Evolutionary conservation across 2,113 vertebrate genomes (phyloP).

Genomic region (Xenopus borealis): DNA sequence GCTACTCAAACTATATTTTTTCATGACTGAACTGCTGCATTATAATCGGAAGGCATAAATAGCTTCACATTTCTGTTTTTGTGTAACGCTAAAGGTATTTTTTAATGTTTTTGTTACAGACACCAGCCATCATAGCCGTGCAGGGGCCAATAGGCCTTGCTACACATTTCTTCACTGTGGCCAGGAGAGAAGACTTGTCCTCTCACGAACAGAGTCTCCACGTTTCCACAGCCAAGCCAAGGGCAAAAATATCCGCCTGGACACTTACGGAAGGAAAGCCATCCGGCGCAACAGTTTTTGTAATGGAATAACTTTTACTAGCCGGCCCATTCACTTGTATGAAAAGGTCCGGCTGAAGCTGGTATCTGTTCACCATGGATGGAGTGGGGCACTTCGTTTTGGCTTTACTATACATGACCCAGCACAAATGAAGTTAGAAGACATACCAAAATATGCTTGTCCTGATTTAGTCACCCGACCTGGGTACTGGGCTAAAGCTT

Average conservation of each 20-base stretch:
- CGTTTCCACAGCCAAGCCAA: conserved; percentile 94
- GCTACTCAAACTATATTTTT: too few species aligned
- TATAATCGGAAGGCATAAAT: too few species aligned
- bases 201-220: conserved; percentile 73
- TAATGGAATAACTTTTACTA: conserved; percentile 94
- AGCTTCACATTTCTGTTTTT: too few species aligned
- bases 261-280: conserved; percentile 85
- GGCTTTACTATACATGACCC: conserved; percentile 95
- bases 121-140: conserved; percentile 77
- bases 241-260: conserved; percentile 93
- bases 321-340: conserved; percentile 88
- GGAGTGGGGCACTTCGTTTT: conserved; percentile 94
- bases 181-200: conserved; percentile 76
- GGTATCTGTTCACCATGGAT: conserved; percentile 86
- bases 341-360: conserved; percentile 93
- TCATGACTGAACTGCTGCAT: too few species aligned
- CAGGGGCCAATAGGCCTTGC: conserved; percentile 80
- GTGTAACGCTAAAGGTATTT: not conserved
- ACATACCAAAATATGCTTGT: conserved; percentile 97
- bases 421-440: conserved; percentile 78
- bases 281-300: conserved; percentile 96
- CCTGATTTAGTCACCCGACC: conserved; percentile 92
- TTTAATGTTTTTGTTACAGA: conserved; percentile 64
- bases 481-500: conserved; percentile 95
- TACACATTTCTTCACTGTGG: conserved; percentile 78